A percentile compares a stretch with the other conserved stretches of the same genome.
Evolutionary conservation across 1,140 invertebrate genomes (phyloP).

Genomic region (Zaprionus davidi): DNA sequence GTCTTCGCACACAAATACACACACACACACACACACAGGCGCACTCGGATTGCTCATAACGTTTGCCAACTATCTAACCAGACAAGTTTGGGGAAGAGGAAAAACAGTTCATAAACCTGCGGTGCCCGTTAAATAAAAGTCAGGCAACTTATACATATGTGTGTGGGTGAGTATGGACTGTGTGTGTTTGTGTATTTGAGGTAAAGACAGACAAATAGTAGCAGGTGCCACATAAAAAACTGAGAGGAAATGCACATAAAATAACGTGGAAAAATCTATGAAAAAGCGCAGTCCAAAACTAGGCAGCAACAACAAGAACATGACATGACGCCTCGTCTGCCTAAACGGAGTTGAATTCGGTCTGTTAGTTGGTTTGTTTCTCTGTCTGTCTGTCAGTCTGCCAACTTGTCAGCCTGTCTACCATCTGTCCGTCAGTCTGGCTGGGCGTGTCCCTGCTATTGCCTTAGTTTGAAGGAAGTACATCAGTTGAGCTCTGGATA

Average conservation of each 20-base stretch:
- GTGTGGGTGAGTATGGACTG: too few relatives aligned
- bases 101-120: slow-evolving; percentile 59
- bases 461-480: slow-evolving; percentile 39
- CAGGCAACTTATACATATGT: slow-evolving; percentile 8
- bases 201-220: slow-evolving; percentile 52
- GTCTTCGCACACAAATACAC: background rate
- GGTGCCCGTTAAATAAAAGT: slow-evolving; percentile 62
- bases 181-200: background rate
- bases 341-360: slow-evolving; percentile 43
- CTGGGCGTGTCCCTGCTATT: slow-evolving; percentile 21
- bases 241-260: slow-evolving; percentile 53
- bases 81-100: slow-evolving; percentile 6
- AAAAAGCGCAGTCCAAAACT: slow-evolving; percentile 15
- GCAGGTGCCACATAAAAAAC: slow-evolving; percentile 60
- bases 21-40: background rate
- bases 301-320: slow-evolving; percentile 27
- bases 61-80: slow-evolving; percentile 10
- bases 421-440: slow-evolving; percentile 32
- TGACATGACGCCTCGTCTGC: slow-evolving; percentile 38
- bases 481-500: slow-evolving; percentile 60
- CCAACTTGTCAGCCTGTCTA: slow-evolving; percentile 8
- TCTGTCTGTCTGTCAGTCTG: background rate
- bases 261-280: slow-evolving; percentile 28
- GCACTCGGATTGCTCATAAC: background rate
- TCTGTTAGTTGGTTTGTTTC: slow-evolving; percentile 30